Evolutionary conservation across 1,140 invertebrate species (phyloP).

Genomic region (Rhagoletis pomonella): DNA sequence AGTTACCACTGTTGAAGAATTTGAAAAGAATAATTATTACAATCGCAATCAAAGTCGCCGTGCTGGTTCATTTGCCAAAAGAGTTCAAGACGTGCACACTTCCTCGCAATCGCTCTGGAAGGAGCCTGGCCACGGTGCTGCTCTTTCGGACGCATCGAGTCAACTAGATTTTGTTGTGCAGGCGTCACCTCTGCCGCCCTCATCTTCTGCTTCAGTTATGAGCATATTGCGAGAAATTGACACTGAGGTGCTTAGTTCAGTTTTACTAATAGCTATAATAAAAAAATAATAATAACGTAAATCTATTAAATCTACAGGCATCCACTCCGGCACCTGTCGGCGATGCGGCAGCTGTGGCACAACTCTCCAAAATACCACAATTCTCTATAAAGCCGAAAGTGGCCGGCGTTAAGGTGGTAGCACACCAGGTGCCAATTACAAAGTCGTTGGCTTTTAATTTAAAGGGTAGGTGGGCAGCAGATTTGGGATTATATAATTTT

Average conservation of each 20-base stretch:
- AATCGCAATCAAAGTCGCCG: slow-evolving; percentile 45
- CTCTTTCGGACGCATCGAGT: slow-evolving; percentile 64
- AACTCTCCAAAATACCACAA: slow-evolving; percentile 56
- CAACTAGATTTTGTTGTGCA: slow-evolving; percentile 63
- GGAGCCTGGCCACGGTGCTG: slow-evolving; percentile 39
- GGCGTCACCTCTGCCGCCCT: slow-evolving; percentile 60
- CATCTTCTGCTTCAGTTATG: slow-evolving; percentile 64
- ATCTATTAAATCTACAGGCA: not conserved
- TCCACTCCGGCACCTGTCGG: not conserved
- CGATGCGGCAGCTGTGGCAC: not conserved
- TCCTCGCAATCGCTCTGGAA: slow-evolving; percentile 56
- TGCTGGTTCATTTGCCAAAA: slow-evolving; percentile 42
- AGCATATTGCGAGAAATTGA: slow-evolving; percentile 64
- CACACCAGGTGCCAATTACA: slow-evolving; percentile 73
- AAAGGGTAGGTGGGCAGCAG: slow-evolving; percentile 78
- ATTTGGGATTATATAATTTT: slow-evolving; percentile 80
- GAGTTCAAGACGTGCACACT: slow-evolving; percentile 45
- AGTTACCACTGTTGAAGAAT: not conserved
- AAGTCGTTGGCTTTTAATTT: slow-evolving; percentile 75
- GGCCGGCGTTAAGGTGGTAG: slow-evolving; percentile 74
- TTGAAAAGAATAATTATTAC: slow-evolving; percentile 28
- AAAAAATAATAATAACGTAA: not conserved
- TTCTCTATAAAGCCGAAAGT: slow-evolving; percentile 68
- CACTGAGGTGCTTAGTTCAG: slow-evolving; percentile 57
- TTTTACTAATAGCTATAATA: not conserved